Percentiles rank a stretch among this genome's conserved stretches.
Conservation (phyloP, 1,140 invertebrate species). For the Telenomus remus region DNA sequence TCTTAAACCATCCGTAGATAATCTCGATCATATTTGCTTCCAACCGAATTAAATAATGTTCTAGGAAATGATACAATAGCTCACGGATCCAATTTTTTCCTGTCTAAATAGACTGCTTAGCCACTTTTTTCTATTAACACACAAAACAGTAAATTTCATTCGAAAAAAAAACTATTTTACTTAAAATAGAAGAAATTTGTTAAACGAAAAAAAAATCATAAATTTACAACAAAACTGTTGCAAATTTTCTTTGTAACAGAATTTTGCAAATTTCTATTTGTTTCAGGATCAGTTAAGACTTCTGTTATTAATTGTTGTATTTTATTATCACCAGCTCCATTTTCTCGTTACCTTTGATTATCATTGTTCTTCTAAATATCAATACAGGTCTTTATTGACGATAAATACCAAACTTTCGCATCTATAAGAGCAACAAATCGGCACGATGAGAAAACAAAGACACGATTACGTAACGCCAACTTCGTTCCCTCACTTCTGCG, state of each 20-base stretch:
- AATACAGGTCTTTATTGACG: slow-evolving; percentile 2
- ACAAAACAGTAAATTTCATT: not conserved
- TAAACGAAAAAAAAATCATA: too few species aligned
- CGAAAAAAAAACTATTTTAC: not conserved
- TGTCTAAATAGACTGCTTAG: not conserved
- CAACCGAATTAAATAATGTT: slow-evolving; percentile 22
- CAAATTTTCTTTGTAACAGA: too few species aligned
- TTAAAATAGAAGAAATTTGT: not conserved
- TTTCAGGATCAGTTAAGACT: too few species aligned
- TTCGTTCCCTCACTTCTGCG: slow-evolving; percentile 17
- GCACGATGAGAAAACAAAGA: slow-evolving; percentile 28
- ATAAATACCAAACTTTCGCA: slow-evolving; percentile 11
- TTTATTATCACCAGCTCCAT: not conserved
- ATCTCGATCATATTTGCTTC: slow-evolving; percentile 23
- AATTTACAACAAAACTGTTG: too few species aligned
- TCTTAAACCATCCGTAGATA: slow-evolving; percentile 14
- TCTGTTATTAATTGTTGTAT: too few species aligned
- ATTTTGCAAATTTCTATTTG: too few species aligned
- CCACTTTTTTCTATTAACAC: slow-evolving; percentile 1
- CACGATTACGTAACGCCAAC: slow-evolving; percentile 18
- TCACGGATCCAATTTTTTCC: slow-evolving; percentile 7
- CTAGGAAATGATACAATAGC: slow-evolving; percentile 20
- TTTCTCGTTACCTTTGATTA: not conserved
- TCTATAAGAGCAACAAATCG: slow-evolving; percentile 14
- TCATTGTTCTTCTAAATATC: slow-evolving; percentile 2